These are phyloP conservation scores for Thereva nobilitata DNA, from an alignment of 2,888 invertebrate genomes.

Conservation along the genomic window DNA sequence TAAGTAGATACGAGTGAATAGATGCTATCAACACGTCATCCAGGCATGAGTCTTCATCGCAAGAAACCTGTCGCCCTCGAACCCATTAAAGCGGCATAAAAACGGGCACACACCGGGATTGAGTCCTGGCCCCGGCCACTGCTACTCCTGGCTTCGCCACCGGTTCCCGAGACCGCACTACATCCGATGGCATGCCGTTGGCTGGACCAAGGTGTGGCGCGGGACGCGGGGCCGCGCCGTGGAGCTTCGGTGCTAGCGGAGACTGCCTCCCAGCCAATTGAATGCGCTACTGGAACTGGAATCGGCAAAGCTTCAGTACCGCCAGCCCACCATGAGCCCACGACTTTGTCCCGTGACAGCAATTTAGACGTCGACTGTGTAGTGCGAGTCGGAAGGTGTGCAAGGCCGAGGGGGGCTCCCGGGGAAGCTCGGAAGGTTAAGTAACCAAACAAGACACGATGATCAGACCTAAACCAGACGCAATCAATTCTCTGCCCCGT, in stretches of 20 bases:
- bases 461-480: constrained; percentile 36
- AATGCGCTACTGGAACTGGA: constrained; percentile 21
- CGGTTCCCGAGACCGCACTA: not conserved
- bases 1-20: constrained; percentile 9
- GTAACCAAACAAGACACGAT: constrained; percentile 25
- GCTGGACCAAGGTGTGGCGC: constrained; percentile 7
- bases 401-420: not conserved
- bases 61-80: constrained; percentile 33
- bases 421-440: not conserved
- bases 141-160: not conserved
- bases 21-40: constrained; percentile 21
- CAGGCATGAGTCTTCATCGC: constrained; percentile 4
- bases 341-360: constrained; percentile 21
- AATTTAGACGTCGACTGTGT: constrained; percentile 1
- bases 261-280: constrained; percentile 26
- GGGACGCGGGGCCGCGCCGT: not conserved
- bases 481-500: constrained; percentile 30
- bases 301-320: not conserved
- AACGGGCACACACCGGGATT: constrained; percentile 1
- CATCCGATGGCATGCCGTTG: not conserved
- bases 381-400: not conserved
- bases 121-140: not conserved
- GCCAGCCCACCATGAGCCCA: constrained; percentile 19
- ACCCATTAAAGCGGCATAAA: constrained; percentile 28
- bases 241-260: not conserved